phyloP scores from a whole-genome alignment of 2,113 vertebrate genomes.

The Tricholaema leucomelas region DNA sequence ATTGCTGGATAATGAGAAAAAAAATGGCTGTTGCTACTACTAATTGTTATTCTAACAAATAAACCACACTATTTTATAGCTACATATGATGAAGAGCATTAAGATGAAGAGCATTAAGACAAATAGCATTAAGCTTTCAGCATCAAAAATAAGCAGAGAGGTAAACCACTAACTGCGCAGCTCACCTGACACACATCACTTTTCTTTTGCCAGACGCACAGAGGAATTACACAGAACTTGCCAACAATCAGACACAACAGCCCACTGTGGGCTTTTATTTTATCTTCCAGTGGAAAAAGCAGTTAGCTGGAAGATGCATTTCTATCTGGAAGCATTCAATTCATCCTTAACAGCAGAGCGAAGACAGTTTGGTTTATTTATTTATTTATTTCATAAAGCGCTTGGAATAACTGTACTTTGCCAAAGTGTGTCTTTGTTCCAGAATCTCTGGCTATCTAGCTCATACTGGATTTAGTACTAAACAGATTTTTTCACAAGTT shows the following conservation, averaged over 20 bases:
- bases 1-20: neutral
- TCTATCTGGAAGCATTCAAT: constrained; percentile 5
- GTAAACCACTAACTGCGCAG: neutral
- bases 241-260: neutral
- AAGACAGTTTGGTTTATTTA: constrained; percentile 32
- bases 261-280: neutral
- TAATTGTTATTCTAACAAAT: neutral
- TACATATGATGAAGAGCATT: neutral
- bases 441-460: constrained; percentile 52
- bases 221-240: neutral
- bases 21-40: neutral
- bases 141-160: neutral
- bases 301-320: neutral
- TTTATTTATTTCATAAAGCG: constrained; percentile 55
- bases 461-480: constrained; percentile 58
- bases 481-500: constrained; percentile 63
- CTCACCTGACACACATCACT: neutral
- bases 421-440: constrained; percentile 39
- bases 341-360: neutral
- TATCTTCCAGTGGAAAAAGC: neutral
- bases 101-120: neutral
- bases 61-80: neutral
- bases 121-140: neutral
- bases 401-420: constrained; percentile 11
- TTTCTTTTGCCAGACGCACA: neutral